A percentile compares a stretch with the other conserved stretches of the same genome.
These are phyloP conservation scores for Dryoscopus gambensis DNA, from an alignment of 2,113 vertebrate genomes.

Conservation along the genomic window DNA sequence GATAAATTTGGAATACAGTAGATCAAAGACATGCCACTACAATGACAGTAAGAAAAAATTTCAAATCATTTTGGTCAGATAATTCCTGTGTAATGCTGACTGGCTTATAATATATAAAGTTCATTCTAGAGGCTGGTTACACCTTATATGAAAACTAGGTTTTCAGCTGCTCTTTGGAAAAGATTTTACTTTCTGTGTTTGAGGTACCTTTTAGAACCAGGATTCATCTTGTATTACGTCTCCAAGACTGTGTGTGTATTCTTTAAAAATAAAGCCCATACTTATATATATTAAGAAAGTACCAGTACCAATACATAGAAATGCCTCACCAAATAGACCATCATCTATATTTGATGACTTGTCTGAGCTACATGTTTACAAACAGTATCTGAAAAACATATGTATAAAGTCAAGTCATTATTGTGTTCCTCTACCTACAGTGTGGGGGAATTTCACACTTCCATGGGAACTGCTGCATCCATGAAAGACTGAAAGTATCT, in stretches of 20 bases:
- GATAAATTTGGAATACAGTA: background rate
- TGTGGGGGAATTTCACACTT: background rate
- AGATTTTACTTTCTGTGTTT: background rate
- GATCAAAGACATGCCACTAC: background rate
- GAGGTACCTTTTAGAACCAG: background rate
- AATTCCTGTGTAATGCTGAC: background rate
- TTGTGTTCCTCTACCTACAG: background rate
- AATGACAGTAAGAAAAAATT: background rate
- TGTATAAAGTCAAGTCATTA: background rate
- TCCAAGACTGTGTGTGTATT: background rate
- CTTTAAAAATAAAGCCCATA: background rate
- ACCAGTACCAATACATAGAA: background rate
- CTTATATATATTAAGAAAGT: background rate
- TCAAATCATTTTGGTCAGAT: background rate
- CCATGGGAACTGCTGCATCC: background rate
- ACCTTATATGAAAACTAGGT: background rate
- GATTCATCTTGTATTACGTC: background rate
- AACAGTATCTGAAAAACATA: background rate
- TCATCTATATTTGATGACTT: background rate
- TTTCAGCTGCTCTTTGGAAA: background rate
- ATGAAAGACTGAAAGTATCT: background rate
- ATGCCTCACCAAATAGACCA: background rate
- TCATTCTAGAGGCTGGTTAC: background rate
- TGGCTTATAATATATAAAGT: background rate
- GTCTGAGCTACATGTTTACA: background rate